Conservation (phyloP, 2,113 vertebrate species). For the Zapus hudsonius region DNA sequence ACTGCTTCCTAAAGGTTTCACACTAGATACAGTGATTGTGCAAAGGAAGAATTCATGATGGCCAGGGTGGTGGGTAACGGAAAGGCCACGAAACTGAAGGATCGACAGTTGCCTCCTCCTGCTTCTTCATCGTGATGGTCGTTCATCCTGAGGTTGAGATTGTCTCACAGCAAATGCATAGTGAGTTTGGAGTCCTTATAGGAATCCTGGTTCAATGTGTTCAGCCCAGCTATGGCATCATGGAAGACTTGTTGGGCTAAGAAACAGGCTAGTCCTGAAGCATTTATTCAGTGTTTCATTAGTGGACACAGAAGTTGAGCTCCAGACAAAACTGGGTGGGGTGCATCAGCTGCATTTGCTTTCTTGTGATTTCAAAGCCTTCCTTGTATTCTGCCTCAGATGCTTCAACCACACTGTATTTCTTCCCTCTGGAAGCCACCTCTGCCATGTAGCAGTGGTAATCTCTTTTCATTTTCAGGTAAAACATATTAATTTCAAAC, state of each 20-base stretch:
- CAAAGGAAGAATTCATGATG: no score
- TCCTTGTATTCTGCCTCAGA: constrained; percentile 92
- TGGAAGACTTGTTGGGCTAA: constrained; percentile 86
- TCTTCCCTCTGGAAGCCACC: constrained; percentile 91
- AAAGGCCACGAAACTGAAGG: no score
- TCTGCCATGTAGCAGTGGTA: constrained; percentile 92
- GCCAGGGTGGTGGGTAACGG: no score
- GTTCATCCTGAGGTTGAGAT: no score
- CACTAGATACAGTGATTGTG: no score
- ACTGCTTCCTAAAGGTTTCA: no score
- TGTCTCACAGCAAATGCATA: no score
- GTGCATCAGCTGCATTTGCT: constrained; percentile 93
- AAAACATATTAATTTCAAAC: constrained; percentile 93
- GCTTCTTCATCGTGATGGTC: no score
- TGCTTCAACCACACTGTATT: constrained; percentile 87
- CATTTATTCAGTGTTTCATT: constrained; percentile 93
- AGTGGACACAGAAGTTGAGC: constrained; percentile 95
- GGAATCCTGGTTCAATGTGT: no score
- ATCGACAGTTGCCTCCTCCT: no score
- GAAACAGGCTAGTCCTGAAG: constrained; percentile 93
- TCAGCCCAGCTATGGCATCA: no score
- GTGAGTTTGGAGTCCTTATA: no score
- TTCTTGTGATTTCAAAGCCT: constrained; percentile 92
- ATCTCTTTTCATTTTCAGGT: constrained; percentile 94
- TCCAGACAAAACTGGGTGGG: constrained; percentile 92